Evolutionary conservation across 1,140 invertebrate genomes (phyloP).

Genomic region (Zelostemma sp.): DNA sequence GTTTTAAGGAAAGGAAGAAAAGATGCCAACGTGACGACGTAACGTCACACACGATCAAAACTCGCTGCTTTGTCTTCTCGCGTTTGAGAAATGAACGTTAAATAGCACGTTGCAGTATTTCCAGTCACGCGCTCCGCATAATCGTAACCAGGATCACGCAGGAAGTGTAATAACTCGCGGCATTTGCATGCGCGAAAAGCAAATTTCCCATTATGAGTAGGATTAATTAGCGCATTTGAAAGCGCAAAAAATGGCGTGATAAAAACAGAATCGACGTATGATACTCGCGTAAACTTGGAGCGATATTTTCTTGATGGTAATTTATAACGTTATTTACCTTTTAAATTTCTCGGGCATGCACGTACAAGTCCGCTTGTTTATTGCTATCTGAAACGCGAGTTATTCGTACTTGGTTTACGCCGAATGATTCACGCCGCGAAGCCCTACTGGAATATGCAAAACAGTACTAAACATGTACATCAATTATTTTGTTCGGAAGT

Average conservation of each 20-base stretch:
- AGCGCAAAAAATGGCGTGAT: constrained; percentile 13
- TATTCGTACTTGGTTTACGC: constrained; percentile 2
- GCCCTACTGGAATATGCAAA: neutral
- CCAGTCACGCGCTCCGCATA: constrained; percentile 57
- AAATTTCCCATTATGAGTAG: constrained; percentile 66
- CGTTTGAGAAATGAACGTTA: constrained; percentile 33
- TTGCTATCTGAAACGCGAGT: constrained; percentile 8
- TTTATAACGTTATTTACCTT: constrained; percentile 31
- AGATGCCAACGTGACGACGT: too few relatives aligned
- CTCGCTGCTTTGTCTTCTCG: constrained; percentile 12
- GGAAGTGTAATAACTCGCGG: constrained; percentile 63
- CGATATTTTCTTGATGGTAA: constrained; percentile 16
- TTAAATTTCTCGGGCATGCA: constrained; percentile 2
- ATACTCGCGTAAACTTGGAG: constrained; percentile 15
- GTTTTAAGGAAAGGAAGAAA: too few relatives aligned
- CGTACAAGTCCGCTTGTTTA: constrained; percentile 9
- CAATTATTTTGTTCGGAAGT: constrained; percentile 1
- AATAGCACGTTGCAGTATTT: constrained; percentile 39
- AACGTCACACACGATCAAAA: too few relatives aligned
- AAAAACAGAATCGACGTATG: constrained; percentile 9
- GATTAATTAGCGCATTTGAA: constrained; percentile 46
- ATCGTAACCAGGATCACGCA: constrained; percentile 58
- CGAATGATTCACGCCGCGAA: neutral
- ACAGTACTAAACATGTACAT: neutral
- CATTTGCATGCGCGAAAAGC: constrained; percentile 67